Conservation (phyloP, 2,797 vertebrate species). For the Holocentrus rufus region DNA sequence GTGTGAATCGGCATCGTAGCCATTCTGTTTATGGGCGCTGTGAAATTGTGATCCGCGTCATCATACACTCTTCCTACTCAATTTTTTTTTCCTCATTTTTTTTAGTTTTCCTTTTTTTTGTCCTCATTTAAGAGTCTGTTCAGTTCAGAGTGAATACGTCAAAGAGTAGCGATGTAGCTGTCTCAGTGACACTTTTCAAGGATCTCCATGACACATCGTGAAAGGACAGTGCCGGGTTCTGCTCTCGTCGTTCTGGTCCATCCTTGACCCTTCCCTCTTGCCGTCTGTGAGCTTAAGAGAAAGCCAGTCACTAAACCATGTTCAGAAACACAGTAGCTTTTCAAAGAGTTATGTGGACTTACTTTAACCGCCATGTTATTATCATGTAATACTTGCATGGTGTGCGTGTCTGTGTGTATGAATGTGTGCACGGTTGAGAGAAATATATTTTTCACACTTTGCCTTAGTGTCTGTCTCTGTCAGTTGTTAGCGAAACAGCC, state of each 20-base stretch:
- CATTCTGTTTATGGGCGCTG: conserved; percentile 37
- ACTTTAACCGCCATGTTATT: conserved; percentile 10
- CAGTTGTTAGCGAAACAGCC: conserved; percentile 21
- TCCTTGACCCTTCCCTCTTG: conserved; percentile 17
- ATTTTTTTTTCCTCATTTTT: background rate
- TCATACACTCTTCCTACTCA: background rate
- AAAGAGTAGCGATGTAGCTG: background rate
- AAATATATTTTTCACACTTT: conserved; percentile 26
- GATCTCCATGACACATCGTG: conserved; percentile 10
- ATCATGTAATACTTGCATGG: conserved; percentile 32
- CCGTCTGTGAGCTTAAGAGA: conserved; percentile 13
- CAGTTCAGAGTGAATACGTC: conserved; percentile 15
- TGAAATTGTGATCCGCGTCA: conserved; percentile 32
- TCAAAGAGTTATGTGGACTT: conserved; percentile 38
- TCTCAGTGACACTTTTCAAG: conserved; percentile 31
- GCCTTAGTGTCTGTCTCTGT: conserved; percentile 48
- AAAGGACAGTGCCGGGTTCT: conserved; percentile 31
- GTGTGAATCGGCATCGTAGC: conserved; percentile 53
- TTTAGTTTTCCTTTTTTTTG: background rate
- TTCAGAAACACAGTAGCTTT: conserved; percentile 18
- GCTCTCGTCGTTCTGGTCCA: background rate
- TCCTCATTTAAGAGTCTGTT: conserved; percentile 12
- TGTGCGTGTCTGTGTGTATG: conserved; percentile 22
- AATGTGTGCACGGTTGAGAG: conserved; percentile 1
- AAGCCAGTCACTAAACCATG: conserved; percentile 27